A percentile compares a stretch with the other conserved stretches of the same genome.
phyloP scores from a whole-genome alignment of 2,113 vertebrate species.

The Bagarius yarrelli region DNA sequence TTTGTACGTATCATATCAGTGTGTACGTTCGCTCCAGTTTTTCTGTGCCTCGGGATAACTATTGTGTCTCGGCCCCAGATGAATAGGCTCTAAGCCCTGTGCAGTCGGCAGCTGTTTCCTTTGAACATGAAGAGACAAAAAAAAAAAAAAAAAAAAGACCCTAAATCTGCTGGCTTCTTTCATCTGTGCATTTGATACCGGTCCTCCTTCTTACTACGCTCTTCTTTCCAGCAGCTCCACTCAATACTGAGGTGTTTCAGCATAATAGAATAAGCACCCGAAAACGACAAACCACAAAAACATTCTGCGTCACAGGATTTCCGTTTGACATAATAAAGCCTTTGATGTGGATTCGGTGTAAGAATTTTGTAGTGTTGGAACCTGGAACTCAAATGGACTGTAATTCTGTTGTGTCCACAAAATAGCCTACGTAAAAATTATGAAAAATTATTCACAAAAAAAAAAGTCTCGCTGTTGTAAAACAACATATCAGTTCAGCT shows the following conservation, averaged over 20 bases:
- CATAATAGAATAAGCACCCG: slow-evolving; percentile 19
- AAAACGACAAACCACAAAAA: background rate
- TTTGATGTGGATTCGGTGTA: background rate
- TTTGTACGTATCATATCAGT: slow-evolving; percentile 42
- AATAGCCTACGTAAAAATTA: background rate
- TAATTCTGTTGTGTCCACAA: background rate
- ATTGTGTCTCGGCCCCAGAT: slow-evolving; percentile 60
- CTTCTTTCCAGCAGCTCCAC: slow-evolving; percentile 51
- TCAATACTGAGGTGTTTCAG: slow-evolving; percentile 14
- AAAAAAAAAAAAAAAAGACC: slow-evolving; percentile 44
- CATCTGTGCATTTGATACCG: slow-evolving; percentile 70
- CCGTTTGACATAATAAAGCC: background rate
- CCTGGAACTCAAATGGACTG: background rate
- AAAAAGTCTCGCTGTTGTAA: background rate
- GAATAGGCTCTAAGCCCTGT: slow-evolving; percentile 65
- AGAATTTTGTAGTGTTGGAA: background rate
- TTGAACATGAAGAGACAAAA: slow-evolving; percentile 73
- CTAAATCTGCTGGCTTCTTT: slow-evolving; percentile 72
- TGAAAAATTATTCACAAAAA: background rate
- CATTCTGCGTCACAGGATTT: slow-evolving; percentile 11
- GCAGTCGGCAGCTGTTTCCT: slow-evolving; percentile 75
- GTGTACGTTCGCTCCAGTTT: slow-evolving; percentile 50
- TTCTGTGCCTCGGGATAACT: slow-evolving; percentile 52
- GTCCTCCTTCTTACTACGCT: slow-evolving; percentile 63
- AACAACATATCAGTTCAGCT: background rate